Evolutionary conservation across 2,888 invertebrate species (phyloP).

Genomic region (Drosophila eohydei): DNA sequence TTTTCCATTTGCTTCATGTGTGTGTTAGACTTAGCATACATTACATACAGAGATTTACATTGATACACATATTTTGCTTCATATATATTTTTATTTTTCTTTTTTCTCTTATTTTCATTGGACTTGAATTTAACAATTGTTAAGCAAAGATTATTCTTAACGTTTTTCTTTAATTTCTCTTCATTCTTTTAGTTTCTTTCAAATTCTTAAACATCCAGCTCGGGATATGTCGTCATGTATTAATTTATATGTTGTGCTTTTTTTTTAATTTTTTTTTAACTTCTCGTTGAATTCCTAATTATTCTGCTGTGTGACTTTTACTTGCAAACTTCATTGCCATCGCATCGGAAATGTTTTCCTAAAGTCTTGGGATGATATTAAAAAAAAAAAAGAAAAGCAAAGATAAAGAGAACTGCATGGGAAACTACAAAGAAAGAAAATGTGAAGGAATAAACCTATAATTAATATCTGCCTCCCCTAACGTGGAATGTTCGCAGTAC

Average conservation of each 20-base stretch:
- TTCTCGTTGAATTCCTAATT: neutral
- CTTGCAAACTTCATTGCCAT: neutral
- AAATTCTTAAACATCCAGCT: constrained; percentile 15
- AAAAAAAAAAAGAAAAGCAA: neutral
- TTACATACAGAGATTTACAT: constrained; percentile 76
- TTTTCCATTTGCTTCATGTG: constrained; percentile 10
- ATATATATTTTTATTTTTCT: constrained; percentile 8
- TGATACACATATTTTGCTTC: constrained; percentile 33
- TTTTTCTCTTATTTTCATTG: constrained; percentile 15
- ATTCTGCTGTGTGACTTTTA: neutral
- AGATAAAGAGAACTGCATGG: neutral
- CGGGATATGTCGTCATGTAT: constrained; percentile 25
- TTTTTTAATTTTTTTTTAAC: neutral
- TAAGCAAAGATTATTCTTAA: neutral
- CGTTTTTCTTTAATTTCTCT: constrained; percentile 16
- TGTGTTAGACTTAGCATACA: constrained; percentile 45
- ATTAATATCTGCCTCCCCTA: neutral
- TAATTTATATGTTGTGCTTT: neutral
- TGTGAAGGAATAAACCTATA: neutral
- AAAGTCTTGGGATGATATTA: neutral
- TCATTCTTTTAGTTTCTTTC: constrained; percentile 5
- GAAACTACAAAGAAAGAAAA: neutral
- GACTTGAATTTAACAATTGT: constrained; percentile 17
- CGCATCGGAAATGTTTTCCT: neutral
- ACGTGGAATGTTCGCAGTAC: neutral